Percentiles rank a stretch among this genome's conserved stretches.
phyloP scores from a whole-genome alignment of 1,140 invertebrate species.

The Drosophila trapezifrons region DNA sequence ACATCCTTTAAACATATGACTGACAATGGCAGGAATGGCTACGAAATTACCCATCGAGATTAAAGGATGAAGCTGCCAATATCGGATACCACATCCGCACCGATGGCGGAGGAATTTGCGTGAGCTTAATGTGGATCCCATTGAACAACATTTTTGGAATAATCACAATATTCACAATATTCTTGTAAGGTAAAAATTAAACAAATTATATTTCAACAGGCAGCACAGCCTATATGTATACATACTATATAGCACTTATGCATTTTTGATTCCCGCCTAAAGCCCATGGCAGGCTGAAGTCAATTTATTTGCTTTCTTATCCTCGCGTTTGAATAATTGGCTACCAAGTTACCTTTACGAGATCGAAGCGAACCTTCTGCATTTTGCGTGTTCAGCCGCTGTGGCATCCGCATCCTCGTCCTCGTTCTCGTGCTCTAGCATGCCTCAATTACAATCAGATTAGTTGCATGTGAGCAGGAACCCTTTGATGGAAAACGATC shows the following conservation, averaged over 20 bases:
- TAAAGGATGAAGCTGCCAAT: constrained; percentile 25
- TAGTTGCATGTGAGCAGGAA: constrained; percentile 63
- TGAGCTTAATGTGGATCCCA: constrained; percentile 30
- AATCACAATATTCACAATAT: constrained; percentile 2
- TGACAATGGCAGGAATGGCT: constrained; percentile 54
- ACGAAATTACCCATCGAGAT: constrained; percentile 47
- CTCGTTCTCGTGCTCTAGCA: constrained; percentile 56
- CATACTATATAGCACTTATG: not conserved
- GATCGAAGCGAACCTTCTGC: constrained; percentile 31
- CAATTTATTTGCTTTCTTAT: constrained; percentile 69
- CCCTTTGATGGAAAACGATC: constrained; percentile 50
- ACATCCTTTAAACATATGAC: constrained; percentile 59
- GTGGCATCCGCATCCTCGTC: constrained; percentile 9
- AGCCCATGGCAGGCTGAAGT: constrained; percentile 43
- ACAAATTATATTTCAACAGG: not conserved
- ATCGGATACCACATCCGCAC: constrained; percentile 54
- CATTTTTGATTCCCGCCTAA: constrained; percentile 35
- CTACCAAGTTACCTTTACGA: constrained; percentile 50
- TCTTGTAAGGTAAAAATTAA: constrained; percentile 6
- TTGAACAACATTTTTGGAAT: constrained; percentile 15
- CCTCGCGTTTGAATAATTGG: constrained; percentile 74
- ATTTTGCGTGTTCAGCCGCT: constrained; percentile 61
- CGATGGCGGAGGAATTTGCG: constrained; percentile 48
- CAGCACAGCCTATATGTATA: not conserved
- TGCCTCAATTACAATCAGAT: constrained; percentile 78